Evolutionary conservation across 2,113 vertebrate genomes (phyloP).

Genomic region (Sterna hirundo): DNA sequence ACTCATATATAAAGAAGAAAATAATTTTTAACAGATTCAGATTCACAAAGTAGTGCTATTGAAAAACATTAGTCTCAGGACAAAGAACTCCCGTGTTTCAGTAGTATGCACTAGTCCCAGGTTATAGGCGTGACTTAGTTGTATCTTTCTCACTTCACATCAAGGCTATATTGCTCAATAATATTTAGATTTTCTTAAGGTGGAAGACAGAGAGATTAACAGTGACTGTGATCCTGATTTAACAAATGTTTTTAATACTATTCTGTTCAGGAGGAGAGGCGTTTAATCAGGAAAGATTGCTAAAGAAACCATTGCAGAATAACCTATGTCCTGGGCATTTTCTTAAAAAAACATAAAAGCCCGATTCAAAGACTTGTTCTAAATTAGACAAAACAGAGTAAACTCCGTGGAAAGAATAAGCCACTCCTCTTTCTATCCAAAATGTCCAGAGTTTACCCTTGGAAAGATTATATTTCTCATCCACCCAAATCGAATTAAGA

Average conservation of each 20-base stretch:
- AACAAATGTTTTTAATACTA: background rate
- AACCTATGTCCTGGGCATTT: background rate
- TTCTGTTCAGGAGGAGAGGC: background rate
- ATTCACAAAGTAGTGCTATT: background rate
- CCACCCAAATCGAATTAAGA: background rate
- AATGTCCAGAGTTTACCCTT: background rate
- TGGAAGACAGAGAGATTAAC: background rate
- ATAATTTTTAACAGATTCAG: background rate
- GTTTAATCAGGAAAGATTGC: background rate
- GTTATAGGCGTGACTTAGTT: background rate
- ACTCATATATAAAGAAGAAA: background rate
- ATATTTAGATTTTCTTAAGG: background rate
- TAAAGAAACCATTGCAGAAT: background rate
- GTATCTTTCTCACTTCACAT: background rate
- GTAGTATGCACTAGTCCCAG: background rate
- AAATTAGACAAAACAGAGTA: background rate
- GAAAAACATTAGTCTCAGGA: background rate
- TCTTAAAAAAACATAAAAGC: background rate
- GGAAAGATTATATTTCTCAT: background rate
- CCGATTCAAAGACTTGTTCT: background rate
- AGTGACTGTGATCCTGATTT: background rate
- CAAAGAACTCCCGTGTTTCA: accelerated
- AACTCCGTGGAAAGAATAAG: background rate
- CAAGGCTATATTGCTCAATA: background rate
- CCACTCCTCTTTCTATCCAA: background rate